Evolutionary conservation across 2,888 invertebrate genomes (phyloP).

Genomic region (Trilocha varians): DNA sequence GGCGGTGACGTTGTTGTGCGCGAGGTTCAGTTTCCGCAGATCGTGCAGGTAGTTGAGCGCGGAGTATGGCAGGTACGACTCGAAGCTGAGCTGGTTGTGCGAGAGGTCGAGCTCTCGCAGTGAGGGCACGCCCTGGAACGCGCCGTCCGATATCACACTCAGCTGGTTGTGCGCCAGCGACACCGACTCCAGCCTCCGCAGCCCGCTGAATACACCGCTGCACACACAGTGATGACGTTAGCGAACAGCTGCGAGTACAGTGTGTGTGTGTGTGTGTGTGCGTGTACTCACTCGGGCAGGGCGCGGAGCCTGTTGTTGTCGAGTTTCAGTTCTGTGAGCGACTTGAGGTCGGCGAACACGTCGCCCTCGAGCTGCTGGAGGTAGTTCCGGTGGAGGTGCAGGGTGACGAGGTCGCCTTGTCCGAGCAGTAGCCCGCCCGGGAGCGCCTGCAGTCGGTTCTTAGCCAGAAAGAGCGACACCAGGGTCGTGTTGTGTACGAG

Average conservation of each 20-base stretch:
- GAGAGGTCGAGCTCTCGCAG: conserved; percentile 1
- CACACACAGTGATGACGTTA: too few species aligned
- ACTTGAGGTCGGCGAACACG: conserved; percentile 1
- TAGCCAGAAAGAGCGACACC: too few species aligned
- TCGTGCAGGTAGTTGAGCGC: conserved; percentile 6
- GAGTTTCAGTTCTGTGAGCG: not conserved
- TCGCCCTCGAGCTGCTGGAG: too few species aligned
- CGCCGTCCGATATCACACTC: not conserved
- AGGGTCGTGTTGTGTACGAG: too few species aligned
- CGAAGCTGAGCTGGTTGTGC: conserved; percentile 8
- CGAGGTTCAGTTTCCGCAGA: conserved; percentile 7
- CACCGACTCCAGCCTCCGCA: conserved; percentile 1
- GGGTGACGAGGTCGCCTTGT: too few species aligned
- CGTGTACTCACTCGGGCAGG: not conserved
- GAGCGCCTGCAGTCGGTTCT: too few species aligned
- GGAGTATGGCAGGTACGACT: not conserved
- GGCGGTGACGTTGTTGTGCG: conserved; percentile 8
- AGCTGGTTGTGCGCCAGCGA: conserved; percentile 7
- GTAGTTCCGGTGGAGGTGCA: too few species aligned
- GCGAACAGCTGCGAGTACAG: too few species aligned
- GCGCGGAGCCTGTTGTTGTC: not conserved
- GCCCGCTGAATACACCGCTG: too few species aligned
- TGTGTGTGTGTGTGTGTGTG: too few species aligned
- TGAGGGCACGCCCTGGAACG: conserved; percentile 7
- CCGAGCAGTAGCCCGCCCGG: too few species aligned